These are phyloP conservation scores for Rhombomys opimus DNA, from an alignment of 2,113 vertebrate species.

Conservation along the genomic window DNA sequence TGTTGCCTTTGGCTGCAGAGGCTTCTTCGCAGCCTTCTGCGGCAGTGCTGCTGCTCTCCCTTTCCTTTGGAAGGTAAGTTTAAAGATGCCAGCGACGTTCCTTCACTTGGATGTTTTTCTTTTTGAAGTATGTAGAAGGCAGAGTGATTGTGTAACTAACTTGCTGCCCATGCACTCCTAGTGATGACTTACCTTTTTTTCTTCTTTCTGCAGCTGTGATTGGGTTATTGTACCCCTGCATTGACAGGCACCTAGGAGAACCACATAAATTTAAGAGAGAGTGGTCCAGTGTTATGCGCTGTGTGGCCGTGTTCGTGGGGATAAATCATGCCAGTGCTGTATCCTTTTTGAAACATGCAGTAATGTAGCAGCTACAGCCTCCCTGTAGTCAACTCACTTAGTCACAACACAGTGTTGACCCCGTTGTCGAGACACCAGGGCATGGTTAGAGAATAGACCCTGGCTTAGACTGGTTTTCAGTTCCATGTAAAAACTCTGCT, in stretches of 20 bases:
- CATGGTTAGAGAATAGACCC: not conserved
- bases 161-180: conserved; percentile 37
- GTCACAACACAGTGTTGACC: not conserved
- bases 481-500: not conserved
- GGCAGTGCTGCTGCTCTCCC: not conserved
- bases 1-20: not conserved
- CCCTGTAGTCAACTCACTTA: conserved; percentile 59
- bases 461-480: not conserved
- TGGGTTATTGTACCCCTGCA: conserved; percentile 96
- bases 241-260: conserved; percentile 95
- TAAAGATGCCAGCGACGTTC: conserved; percentile 40
- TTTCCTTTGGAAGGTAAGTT: conserved; percentile 61
- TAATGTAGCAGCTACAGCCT: conserved; percentile 64
- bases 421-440: not conserved
- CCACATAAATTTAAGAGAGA: conserved; percentile 98
- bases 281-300: conserved; percentile 99
- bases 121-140: conserved; percentile 27
- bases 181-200: conserved; percentile 70
- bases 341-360: conserved; percentile 89
- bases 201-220: conserved; percentile 90
- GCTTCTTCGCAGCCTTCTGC: conserved; percentile 14
- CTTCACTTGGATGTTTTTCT: not conserved
- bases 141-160: conserved; percentile 42
- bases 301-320: conserved; percentile 97
- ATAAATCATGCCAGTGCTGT: conserved; percentile 99